phyloP scores from a whole-genome alignment of 2,113 vertebrate species.

The Dipodomys merriami region DNA sequence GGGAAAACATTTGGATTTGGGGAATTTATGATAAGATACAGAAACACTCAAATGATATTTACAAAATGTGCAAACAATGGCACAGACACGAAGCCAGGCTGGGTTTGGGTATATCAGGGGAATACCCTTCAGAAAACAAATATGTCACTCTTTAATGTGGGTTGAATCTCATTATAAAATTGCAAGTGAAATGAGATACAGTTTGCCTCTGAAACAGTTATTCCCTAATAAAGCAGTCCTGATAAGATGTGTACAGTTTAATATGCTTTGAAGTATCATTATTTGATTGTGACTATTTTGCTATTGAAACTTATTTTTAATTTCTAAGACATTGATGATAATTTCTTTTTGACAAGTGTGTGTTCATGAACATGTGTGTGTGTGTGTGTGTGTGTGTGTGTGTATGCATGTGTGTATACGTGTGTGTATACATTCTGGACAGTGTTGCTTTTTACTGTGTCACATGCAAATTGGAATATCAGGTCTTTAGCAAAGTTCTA shows the following conservation, averaged over 20 bases:
- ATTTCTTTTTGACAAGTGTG: slow-evolving; percentile 57
- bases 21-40: slow-evolving; percentile 61
- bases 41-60: slow-evolving; percentile 80
- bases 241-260: slow-evolving; percentile 82
- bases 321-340: slow-evolving; percentile 76
- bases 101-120: slow-evolving; percentile 82
- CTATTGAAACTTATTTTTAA: slow-evolving; percentile 47
- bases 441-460: slow-evolving; percentile 72
- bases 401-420: neutral
- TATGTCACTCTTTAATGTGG: slow-evolving; percentile 84
- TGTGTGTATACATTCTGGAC: slow-evolving; percentile 58
- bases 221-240: slow-evolving; percentile 76
- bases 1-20: slow-evolving; percentile 65
- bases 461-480: slow-evolving; percentile 26
- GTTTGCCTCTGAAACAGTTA: slow-evolving; percentile 80
- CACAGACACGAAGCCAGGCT: slow-evolving; percentile 77
- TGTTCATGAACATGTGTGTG: neutral
- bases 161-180: slow-evolving; percentile 86
- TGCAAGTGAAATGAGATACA: slow-evolving; percentile 84
- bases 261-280: slow-evolving; percentile 83
- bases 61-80: slow-evolving; percentile 80
- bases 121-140: slow-evolving; percentile 88
- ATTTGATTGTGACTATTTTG: slow-evolving; percentile 73
- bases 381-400: no score
- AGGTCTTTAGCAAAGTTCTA: neutral